Percentiles rank a stretch among this genome's conserved stretches.
Evolutionary conservation across 2,888 invertebrate species (phyloP).

Genomic region (Sepiola atlantica): DNA sequence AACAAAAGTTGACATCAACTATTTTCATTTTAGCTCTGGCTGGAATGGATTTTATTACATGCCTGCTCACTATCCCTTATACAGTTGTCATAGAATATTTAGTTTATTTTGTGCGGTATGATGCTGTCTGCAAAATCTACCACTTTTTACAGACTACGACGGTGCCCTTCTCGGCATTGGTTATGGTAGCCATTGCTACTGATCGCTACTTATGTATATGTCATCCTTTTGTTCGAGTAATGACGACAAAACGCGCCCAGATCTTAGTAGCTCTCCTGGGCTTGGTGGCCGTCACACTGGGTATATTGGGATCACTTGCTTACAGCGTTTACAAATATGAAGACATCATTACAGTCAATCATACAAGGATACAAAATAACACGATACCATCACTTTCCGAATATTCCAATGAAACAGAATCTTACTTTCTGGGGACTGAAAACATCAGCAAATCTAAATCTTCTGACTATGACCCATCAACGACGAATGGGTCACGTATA

Average conservation of each 20-base stretch:
- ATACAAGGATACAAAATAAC: background rate
- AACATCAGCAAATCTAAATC: background rate
- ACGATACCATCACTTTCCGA: background rate
- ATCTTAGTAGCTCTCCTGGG: constrained; percentile 57
- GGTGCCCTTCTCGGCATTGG: constrained; percentile 69
- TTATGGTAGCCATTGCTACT: constrained; percentile 68
- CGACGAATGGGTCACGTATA: background rate
- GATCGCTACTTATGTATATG: constrained; percentile 70
- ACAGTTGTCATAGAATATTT: constrained; percentile 69
- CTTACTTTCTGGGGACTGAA: background rate
- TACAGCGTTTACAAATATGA: constrained; percentile 58
- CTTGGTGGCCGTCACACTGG: constrained; percentile 56
- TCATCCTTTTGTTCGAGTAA: constrained; percentile 68
- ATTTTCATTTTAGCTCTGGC: constrained; percentile 71
- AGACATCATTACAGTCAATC: background rate
- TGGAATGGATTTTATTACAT: constrained; percentile 69
- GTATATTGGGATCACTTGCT: constrained; percentile 61
- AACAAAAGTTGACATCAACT: constrained; percentile 70
- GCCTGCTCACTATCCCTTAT: constrained; percentile 69
- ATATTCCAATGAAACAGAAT: background rate
- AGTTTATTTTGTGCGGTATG: constrained; percentile 60
- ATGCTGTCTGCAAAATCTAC: constrained; percentile 66
- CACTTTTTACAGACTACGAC: constrained; percentile 68
- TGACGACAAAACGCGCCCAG: constrained; percentile 66
- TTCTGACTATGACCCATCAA: background rate